phyloP scores from a whole-genome alignment of 2,797 vertebrate genomes.

The Xenentodon cancila region DNA sequence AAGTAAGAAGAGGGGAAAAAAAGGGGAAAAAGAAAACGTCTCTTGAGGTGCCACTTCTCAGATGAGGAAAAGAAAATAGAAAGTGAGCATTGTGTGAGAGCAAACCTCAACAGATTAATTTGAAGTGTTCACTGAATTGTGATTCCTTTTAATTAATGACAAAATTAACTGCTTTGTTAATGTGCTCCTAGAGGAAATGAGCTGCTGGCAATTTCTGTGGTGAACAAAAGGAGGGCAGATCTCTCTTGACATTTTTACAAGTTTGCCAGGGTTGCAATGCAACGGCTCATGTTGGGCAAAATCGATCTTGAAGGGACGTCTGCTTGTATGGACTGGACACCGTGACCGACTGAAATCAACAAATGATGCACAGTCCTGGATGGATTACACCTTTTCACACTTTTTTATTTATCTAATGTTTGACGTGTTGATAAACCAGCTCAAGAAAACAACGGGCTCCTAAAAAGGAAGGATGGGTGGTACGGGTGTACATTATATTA shows the following conservation, averaged over 20 bases:
- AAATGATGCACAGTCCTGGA: background rate
- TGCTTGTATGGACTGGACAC: conserved; percentile 46
- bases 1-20: conserved; percentile 28
- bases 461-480: too few species aligned
- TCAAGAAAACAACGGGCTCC: too few species aligned
- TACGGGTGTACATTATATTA: too few species aligned
- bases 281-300: conserved; percentile 70
- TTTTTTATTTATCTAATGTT: too few species aligned
- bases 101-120: conserved; percentile 86
- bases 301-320: conserved; percentile 76
- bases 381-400: too few species aligned
- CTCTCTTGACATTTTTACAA: conserved; percentile 81
- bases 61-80: conserved; percentile 70
- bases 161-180: conserved; percentile 86
- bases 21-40: conserved; percentile 24
- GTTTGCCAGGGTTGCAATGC: conserved; percentile 72
- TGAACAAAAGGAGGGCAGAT: conserved; percentile 81
- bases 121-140: conserved; percentile 84
- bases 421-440: too few species aligned
- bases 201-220: conserved; percentile 73
- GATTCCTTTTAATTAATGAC: conserved; percentile 86
- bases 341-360: conserved; percentile 15
- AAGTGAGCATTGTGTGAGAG: conserved; percentile 75
- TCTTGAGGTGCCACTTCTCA: conserved; percentile 59
- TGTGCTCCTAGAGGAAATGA: conserved; percentile 82